Evolutionary conservation across 2,113 vertebrate species (phyloP).

Genomic region (Ptychochromis oligacanthus): DNA sequence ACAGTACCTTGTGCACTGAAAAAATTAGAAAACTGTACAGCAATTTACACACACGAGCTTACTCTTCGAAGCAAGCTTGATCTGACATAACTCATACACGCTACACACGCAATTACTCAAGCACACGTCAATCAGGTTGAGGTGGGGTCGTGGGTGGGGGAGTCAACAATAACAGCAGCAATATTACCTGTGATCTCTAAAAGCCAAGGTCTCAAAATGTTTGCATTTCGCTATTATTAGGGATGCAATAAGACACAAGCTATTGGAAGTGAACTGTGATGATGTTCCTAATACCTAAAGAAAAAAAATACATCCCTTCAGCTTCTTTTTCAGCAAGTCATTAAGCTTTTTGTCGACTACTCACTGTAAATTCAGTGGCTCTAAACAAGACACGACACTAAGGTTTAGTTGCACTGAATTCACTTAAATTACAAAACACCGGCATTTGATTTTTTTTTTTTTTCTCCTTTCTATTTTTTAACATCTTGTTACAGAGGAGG

Average conservation of each 20-base stretch:
- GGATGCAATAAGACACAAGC: background rate
- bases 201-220: slow-evolving; percentile 24
- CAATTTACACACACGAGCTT: slow-evolving; percentile 65
- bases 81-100: slow-evolving; percentile 54
- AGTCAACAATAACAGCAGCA: slow-evolving; percentile 60
- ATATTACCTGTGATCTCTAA: slow-evolving; percentile 33
- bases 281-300: background rate
- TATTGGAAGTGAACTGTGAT: background rate
- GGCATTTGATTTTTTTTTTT: background rate
- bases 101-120: slow-evolving; percentile 45
- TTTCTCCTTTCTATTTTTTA: background rate
- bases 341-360: background rate
- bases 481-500: background rate
- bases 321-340: slow-evolving; percentile 1
- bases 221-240: background rate
- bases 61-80: slow-evolving; percentile 49
- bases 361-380: background rate
- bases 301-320: background rate
- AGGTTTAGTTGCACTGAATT: background rate
- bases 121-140: slow-evolving; percentile 26
- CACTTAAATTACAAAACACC: background rate
- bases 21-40: slow-evolving; percentile 69
- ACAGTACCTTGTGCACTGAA: slow-evolving; percentile 73
- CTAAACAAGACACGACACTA: background rate
- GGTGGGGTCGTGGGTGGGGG: background rate